Conservation (phyloP, 2,888 invertebrate genomes). For the Drosophila diplacantha region DNA sequence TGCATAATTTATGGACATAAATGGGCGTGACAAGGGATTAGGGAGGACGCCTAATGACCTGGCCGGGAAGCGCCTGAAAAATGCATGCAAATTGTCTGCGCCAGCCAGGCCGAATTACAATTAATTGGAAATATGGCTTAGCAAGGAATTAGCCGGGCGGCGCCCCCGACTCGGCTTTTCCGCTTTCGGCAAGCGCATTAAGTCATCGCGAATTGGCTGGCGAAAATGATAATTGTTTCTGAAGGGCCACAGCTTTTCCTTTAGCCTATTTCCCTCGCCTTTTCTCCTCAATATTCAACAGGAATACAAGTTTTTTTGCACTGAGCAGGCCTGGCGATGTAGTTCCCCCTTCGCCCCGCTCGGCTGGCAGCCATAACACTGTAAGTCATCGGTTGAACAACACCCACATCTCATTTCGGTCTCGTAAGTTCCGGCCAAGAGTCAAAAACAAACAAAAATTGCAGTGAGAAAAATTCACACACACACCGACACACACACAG, state of each 20-base stretch:
- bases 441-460: not conserved
- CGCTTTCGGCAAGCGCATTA: not conserved
- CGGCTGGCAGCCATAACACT: not conserved
- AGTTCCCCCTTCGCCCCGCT: not conserved
- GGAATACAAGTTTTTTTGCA: not conserved
- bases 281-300: too few species aligned
- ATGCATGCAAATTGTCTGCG: slow-evolving; percentile 58
- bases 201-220: not conserved
- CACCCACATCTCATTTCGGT: slow-evolving; percentile 18
- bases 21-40: slow-evolving; percentile 44
- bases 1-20: slow-evolving; percentile 63
- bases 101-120: slow-evolving; percentile 30
- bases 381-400: not conserved
- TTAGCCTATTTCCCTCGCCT: too few species aligned
- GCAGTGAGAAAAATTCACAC: not conserved
- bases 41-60: slow-evolving; percentile 47
- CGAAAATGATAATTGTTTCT: not conserved
- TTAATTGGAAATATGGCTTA: slow-evolving; percentile 51
- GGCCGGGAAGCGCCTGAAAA: slow-evolving; percentile 26
- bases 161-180: not conserved
- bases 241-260: too few species aligned
- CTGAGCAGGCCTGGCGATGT: not conserved
- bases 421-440: not conserved
- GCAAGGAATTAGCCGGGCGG: slow-evolving; percentile 10
- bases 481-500: too few species aligned